Evolutionary conservation across 2,797 vertebrate genomes (phyloP).

Genomic region (Danio aesculapii): DNA sequence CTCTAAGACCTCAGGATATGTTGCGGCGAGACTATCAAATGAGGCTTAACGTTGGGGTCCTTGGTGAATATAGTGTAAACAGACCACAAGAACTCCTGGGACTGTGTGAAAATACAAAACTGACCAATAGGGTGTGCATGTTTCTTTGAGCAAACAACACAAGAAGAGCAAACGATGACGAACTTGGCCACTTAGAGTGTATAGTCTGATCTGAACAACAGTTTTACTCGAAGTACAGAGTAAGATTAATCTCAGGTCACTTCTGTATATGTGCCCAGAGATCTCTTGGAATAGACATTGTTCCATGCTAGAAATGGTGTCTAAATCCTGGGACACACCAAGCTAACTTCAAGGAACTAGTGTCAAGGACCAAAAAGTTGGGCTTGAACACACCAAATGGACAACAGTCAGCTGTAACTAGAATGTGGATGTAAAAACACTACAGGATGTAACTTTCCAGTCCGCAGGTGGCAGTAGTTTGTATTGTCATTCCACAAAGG

Average conservation of each 20-base stretch:
- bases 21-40: background rate
- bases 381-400: no score
- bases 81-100: background rate
- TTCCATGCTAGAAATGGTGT: background rate
- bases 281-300: constrained; percentile 6
- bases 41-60: background rate
- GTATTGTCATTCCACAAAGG: no score
- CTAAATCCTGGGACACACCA: background rate
- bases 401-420: no score
- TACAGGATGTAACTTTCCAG: no score
- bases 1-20: background rate
- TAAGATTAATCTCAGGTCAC: constrained; percentile 20
- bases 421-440: no score
- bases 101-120: background rate
- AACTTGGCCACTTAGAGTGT: background rate
- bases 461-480: no score
- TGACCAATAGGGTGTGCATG: background rate
- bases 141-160: background rate
- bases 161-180: background rate
- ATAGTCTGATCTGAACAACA: background rate
- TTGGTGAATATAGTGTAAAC: background rate
- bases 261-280: background rate
- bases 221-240: background rate
- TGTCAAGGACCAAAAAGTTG: no score
- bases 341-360: no score